Conservation (phyloP, 2,888 invertebrate species). For the Hirtodrosophila trivittata region DNA sequence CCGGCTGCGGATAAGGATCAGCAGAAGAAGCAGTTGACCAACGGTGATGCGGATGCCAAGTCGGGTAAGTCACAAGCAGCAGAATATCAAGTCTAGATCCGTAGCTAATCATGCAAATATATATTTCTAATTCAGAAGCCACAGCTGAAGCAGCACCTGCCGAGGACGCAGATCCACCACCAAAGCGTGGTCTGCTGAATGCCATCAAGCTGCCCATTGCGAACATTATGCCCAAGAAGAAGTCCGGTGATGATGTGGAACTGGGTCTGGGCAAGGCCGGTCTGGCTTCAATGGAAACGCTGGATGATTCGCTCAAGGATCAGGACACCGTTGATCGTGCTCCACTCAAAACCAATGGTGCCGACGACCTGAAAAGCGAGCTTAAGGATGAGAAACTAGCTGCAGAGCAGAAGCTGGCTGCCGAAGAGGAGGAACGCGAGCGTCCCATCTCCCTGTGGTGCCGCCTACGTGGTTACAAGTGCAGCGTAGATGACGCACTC, state of each 20-base stretch:
- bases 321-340: conserved; percentile 86
- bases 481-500: conserved; percentile 87
- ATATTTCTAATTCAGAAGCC: conserved; percentile 62
- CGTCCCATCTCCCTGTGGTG: conserved; percentile 85
- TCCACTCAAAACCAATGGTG: conserved; percentile 84
- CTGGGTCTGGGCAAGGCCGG: conserved; percentile 87
- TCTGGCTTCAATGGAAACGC: conserved; percentile 92
- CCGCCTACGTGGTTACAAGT: conserved; percentile 87
- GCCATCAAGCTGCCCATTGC: conserved; percentile 87
- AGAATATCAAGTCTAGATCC: neutral
- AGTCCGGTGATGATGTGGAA: conserved; percentile 85
- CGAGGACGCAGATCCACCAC: conserved; percentile 70
- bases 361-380: conserved; percentile 88
- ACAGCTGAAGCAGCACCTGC: conserved; percentile 76
- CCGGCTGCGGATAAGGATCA: conserved; percentile 81
- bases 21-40: conserved; percentile 70
- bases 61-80: conserved; percentile 72
- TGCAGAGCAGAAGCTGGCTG: conserved; percentile 81
- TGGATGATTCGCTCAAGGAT: conserved; percentile 89
- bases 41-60: conserved; percentile 82
- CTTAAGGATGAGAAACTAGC: conserved; percentile 85
- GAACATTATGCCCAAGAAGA: conserved; percentile 86
- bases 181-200: conserved; percentile 85
- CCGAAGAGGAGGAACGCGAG: conserved; percentile 71
- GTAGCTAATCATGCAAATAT: neutral